Evolutionary conservation across 2,888 invertebrate genomes (phyloP).

Genomic region (Prionchulus punctatus): DNA sequence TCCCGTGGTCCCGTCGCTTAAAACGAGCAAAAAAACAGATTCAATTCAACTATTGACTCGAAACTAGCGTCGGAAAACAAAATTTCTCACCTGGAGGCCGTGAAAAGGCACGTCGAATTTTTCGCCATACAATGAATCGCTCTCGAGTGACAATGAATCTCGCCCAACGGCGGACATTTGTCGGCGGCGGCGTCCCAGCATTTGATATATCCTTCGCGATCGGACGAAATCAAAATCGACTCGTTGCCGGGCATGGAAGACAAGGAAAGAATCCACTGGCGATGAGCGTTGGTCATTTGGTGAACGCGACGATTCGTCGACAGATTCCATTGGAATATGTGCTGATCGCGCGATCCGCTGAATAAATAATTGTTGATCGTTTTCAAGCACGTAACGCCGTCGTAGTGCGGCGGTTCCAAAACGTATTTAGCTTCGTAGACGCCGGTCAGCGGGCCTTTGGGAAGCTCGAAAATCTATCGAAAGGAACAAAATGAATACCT

Average conservation of each 20-base stretch:
- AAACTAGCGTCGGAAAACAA: too few species aligned
- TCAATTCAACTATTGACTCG: too few species aligned
- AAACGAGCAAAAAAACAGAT: too few species aligned
- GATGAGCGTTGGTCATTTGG: constrained; percentile 50
- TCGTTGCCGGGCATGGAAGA: constrained; percentile 41
- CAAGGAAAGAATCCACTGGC: constrained; percentile 68
- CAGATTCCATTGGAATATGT: constrained; percentile 68
- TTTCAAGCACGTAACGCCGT: constrained; percentile 64
- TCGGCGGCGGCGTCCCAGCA: constrained; percentile 54
- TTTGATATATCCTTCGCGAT: constrained; percentile 56
- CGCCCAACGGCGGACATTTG: constrained; percentile 49
- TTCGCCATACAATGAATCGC: constrained; percentile 52
- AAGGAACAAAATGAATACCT: constrained; percentile 3
- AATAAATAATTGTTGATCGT: constrained; percentile 50
- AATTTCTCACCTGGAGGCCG: constrained; percentile 61
- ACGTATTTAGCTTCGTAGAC: constrained; percentile 46
- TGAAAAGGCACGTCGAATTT: constrained; percentile 50
- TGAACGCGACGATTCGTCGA: constrained; percentile 31
- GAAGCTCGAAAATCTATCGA: constrained; percentile 38
- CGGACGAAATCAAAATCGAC: constrained; percentile 53
- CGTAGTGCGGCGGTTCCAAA: constrained; percentile 68
- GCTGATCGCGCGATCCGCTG: constrained; percentile 64
- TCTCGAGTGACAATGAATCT: constrained; percentile 50
- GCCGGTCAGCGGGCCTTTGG: constrained; percentile 33
- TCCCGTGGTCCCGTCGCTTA: too few species aligned